phyloP scores from a whole-genome alignment of 2,888 invertebrate genomes.

The Agonopterix arenella region DNA sequence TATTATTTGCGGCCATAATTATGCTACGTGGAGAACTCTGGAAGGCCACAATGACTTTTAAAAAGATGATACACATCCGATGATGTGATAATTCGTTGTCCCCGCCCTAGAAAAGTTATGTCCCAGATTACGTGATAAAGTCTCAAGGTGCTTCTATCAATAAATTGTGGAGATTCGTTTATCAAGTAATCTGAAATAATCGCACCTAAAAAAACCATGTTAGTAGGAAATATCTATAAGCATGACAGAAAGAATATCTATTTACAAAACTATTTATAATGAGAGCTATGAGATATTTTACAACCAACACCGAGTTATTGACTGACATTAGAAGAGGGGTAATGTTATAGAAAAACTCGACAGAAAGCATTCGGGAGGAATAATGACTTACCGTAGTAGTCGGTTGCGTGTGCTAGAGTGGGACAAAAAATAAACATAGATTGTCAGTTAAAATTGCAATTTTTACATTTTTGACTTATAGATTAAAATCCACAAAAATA shows the following conservation, averaged over 20 bases:
- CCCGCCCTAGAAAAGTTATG: constrained; percentile 21
- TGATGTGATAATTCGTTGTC: constrained; percentile 28
- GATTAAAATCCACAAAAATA: background rate
- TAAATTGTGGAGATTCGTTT: constrained; percentile 16
- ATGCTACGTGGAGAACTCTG: constrained; percentile 74
- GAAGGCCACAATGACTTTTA: constrained; percentile 57
- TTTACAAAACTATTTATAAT: constrained; percentile 52
- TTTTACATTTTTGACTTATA: constrained; percentile 11
- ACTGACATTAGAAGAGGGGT: constrained; percentile 40
- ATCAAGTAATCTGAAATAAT: constrained; percentile 59
- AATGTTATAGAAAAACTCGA: constrained; percentile 40
- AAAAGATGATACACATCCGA: constrained; percentile 12
- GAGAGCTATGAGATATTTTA: constrained; percentile 34
- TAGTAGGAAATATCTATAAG: constrained; percentile 72
- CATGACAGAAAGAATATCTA: constrained; percentile 62
- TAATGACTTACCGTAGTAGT: constrained; percentile 99
- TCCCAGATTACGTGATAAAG: constrained; percentile 58
- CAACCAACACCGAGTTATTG: constrained; percentile 66
- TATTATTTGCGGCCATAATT: constrained; percentile 43
- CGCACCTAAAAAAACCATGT: constrained; percentile 45
- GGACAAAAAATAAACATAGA: constrained; percentile 67
- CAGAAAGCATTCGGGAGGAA: constrained; percentile 77
- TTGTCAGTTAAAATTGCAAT: constrained; percentile 40
- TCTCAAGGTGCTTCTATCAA: constrained; percentile 16
- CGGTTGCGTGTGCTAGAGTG: constrained; percentile 93